Conservation (phyloP, 2,113 vertebrate species). For the Syngnathus typhle region DNA sequence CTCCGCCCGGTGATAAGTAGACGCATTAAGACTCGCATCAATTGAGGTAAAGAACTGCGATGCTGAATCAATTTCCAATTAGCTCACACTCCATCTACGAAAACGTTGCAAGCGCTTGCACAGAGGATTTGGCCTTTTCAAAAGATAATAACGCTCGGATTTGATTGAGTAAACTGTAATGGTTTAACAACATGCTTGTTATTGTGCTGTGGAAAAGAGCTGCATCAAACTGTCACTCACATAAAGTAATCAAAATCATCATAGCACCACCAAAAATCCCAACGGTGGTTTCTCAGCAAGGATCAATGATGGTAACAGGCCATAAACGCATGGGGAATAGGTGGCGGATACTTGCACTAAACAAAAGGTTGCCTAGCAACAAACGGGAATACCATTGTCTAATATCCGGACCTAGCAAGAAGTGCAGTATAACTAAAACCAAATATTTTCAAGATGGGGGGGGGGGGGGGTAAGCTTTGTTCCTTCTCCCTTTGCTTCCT, state of each 20-base stretch:
- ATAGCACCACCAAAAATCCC: slow-evolving; percentile 18
- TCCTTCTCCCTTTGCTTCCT: slow-evolving; percentile 35
- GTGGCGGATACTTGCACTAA: slow-evolving; percentile 35
- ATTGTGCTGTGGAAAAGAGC: not conserved
- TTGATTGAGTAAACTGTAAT: not conserved
- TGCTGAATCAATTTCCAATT: slow-evolving; percentile 62
- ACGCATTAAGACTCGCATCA: not conserved
- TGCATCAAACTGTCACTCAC: not conserved
- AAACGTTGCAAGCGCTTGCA: not conserved
- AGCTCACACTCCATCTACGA: slow-evolving; percentile 40
- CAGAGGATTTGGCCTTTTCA: not conserved
- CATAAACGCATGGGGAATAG: slow-evolving; percentile 44
- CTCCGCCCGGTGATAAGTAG: slow-evolving; percentile 13
- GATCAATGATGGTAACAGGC: slow-evolving; percentile 5
- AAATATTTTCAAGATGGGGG: not conserved
- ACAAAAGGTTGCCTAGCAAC: slow-evolving; percentile 62
- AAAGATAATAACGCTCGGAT: not conserved
- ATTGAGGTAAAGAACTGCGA: not conserved
- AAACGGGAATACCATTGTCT: slow-evolving; percentile 39
- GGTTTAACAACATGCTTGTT: not conserved
- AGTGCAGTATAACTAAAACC: slow-evolving; percentile 2
- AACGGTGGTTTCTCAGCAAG: slow-evolving; percentile 24
- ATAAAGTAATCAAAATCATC: not conserved
- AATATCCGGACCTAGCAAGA: slow-evolving; percentile 18
- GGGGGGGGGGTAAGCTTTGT: not conserved